phyloP scores from a whole-genome alignment of 2,113 vertebrate species.

The Azemiops feae region DNA sequence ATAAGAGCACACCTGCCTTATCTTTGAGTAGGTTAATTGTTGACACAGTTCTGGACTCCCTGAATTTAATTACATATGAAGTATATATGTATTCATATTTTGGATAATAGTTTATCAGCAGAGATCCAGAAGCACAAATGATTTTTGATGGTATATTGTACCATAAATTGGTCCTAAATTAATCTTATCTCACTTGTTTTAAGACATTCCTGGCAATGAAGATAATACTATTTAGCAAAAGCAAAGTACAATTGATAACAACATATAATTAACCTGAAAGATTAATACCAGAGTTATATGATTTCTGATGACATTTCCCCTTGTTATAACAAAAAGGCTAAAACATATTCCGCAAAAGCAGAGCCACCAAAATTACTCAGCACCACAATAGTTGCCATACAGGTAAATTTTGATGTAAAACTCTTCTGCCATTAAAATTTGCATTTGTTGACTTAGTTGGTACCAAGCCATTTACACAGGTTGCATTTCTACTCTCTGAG shows the following conservation, averaged over 20 bases:
- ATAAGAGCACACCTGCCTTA: neutral
- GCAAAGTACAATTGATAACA: neutral
- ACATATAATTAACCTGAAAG: neutral
- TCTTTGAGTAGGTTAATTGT: neutral
- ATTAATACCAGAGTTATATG: neutral
- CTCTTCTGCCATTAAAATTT: neutral
- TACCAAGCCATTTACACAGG: neutral
- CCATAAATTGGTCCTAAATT: neutral
- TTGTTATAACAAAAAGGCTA: neutral
- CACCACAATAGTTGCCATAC: neutral
- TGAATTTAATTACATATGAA: neutral
- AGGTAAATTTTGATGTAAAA: neutral
- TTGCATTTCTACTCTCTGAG: slow-evolving; percentile 22
- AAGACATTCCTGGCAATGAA: neutral
- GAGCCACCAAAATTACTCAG: neutral
- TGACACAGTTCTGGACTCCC: neutral
- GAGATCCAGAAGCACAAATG: neutral
- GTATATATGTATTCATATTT: neutral
- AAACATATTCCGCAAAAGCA: neutral
- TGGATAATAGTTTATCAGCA: neutral
- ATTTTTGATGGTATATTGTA: neutral
- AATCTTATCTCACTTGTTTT: neutral
- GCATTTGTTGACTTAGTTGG: neutral
- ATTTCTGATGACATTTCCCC: neutral
- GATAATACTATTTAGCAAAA: neutral